Evolutionary conservation across 2,888 invertebrate species (phyloP).

Genomic region (Drosophila buzzatii): DNA sequence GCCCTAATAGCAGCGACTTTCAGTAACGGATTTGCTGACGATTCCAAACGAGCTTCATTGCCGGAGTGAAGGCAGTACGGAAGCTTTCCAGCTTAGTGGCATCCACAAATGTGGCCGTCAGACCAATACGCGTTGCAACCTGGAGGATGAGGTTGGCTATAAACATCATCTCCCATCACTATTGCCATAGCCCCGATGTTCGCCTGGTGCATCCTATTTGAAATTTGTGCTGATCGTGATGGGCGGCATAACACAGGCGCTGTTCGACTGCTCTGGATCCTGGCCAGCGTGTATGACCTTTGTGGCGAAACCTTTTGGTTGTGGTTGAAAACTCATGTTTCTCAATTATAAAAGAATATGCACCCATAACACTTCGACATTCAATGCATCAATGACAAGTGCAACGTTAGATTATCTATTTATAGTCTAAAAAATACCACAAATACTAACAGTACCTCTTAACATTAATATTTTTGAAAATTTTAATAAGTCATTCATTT

Average conservation of each 20-base stretch:
- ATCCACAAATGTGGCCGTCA: constrained; percentile 92
- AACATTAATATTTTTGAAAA: neutral
- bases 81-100: constrained; percentile 89
- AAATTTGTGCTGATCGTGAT: constrained; percentile 96
- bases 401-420: neutral
- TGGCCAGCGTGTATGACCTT: constrained; percentile 96
- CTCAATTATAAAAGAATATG: neutral
- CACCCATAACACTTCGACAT: neutral
- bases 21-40: constrained; percentile 97
- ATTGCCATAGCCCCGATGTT: constrained; percentile 94
- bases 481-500: too few relatives aligned
- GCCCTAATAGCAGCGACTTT: constrained; percentile 95
- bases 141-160: constrained; percentile 92
- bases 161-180: constrained; percentile 95
- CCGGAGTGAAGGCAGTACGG: constrained; percentile 89
- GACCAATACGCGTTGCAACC: constrained; percentile 88
- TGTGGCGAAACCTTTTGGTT: constrained; percentile 92
- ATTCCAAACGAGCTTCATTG: constrained; percentile 96
- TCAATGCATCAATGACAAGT: neutral
- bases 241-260: constrained; percentile 94
- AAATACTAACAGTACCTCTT: neutral
- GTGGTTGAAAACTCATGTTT: constrained; percentile 86
- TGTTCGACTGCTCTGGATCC: constrained; percentile 95
- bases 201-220: constrained; percentile 94
- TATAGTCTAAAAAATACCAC: constrained; percentile 1